Conservation (phyloP, 2,797 vertebrate genomes). For the Sebastolobus alascanus region DNA sequence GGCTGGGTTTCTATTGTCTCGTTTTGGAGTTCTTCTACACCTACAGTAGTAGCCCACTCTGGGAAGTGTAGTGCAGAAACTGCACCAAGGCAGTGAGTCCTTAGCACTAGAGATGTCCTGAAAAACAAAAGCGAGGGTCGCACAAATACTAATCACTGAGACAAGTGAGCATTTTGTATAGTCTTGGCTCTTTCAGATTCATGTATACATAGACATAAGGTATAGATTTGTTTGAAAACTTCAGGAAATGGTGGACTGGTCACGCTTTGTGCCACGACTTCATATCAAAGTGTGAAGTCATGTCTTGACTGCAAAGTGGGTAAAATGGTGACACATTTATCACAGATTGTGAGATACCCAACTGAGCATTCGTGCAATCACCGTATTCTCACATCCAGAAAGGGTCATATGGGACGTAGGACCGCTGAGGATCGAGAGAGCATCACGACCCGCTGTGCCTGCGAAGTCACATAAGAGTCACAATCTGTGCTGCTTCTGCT, state of each 20-base stretch:
- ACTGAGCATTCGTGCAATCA: constrained; percentile 68
- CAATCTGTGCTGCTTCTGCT: constrained; percentile 80
- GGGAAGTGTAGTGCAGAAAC: background rate
- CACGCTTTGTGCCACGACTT: constrained; percentile 18
- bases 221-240: background rate
- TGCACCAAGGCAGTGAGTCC: background rate
- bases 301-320: constrained; percentile 23
- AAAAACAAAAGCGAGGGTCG: background rate
- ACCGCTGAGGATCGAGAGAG: constrained; percentile 45
- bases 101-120: background rate
- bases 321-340: constrained; percentile 45
- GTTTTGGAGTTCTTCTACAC: background rate
- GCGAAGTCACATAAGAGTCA: constrained; percentile 77
- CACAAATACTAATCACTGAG: background rate
- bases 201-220: background rate
- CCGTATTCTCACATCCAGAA: constrained; percentile 50
- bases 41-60: background rate
- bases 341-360: constrained; percentile 65
- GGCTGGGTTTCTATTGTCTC: background rate
- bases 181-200: background rate
- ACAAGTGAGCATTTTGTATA: background rate
- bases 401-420: constrained; percentile 71
- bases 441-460: constrained; percentile 68
- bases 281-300: constrained; percentile 31
- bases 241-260: background rate